phyloP scores from a whole-genome alignment of 2,113 vertebrate species.

The Colossoma macropomum region DNA sequence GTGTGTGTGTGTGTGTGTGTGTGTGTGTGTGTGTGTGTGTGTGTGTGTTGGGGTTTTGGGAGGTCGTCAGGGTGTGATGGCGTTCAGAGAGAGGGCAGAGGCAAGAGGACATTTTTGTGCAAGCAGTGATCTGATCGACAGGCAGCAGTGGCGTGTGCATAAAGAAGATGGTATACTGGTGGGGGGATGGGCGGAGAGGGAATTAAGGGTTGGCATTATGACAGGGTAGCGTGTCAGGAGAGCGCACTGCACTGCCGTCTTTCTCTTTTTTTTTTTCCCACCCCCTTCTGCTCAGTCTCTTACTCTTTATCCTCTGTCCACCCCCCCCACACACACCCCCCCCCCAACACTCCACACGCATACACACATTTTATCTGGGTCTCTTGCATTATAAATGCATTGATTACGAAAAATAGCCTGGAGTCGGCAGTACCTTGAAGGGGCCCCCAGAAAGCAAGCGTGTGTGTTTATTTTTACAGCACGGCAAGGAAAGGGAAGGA shows the following conservation, averaged over 20 bases:
- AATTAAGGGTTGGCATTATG: conserved; percentile 78
- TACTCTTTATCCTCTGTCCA: conserved; percentile 26
- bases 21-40: not conserved
- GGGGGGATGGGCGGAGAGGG: conserved; percentile 69
- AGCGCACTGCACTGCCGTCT: conserved; percentile 65
- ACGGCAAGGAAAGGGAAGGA: conserved; percentile 52
- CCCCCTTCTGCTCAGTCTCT: conserved; percentile 10
- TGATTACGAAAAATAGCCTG: conserved; percentile 45
- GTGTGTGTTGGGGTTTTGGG: not conserved
- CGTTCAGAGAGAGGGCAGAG: conserved; percentile 45
- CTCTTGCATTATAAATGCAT: conserved; percentile 30
- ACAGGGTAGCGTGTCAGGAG: conserved; percentile 65
- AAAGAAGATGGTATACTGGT: conserved; percentile 68
- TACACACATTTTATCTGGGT: conserved; percentile 10
- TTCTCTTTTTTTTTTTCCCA: conserved; percentile 36
- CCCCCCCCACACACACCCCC: conserved; percentile 14
- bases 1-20: conserved; percentile 10
- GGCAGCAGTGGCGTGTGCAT: conserved; percentile 66
- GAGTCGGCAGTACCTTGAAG: conserved; percentile 68
- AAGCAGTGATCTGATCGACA: conserved; percentile 70
- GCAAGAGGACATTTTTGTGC: conserved; percentile 70
- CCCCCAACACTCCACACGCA: conserved; percentile 15
- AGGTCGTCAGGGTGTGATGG: conserved; percentile 34
- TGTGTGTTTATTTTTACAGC: conserved; percentile 82
- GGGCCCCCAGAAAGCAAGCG: conserved; percentile 76